These are phyloP conservation scores for Scaptomyza reducta DNA, from an alignment of 2,888 invertebrate genomes.

Conservation along the genomic window DNA sequence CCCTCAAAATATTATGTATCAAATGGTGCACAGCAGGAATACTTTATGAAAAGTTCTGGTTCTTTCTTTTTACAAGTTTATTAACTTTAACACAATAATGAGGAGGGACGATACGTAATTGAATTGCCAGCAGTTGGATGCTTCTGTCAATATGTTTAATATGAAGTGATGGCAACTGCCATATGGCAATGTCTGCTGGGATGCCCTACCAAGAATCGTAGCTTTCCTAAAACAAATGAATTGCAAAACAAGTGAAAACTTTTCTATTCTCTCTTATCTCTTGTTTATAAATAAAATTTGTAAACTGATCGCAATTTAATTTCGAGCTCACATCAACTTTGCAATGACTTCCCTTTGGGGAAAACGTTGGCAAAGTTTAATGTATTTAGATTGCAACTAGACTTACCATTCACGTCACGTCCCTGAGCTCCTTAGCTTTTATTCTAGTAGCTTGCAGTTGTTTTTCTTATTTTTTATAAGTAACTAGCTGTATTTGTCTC, in stretches of 20 bases:
- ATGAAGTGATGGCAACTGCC: constrained; percentile 33
- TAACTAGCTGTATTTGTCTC: constrained; percentile 9
- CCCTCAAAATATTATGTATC: neutral
- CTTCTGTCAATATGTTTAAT: constrained; percentile 28
- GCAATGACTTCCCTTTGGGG: constrained; percentile 55
- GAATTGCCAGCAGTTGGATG: constrained; percentile 19
- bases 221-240: constrained; percentile 27
- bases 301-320: constrained; percentile 36
- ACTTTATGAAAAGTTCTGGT: neutral
- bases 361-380: constrained; percentile 23
- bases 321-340: constrained; percentile 46
- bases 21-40: neutral
- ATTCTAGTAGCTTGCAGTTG: neutral
- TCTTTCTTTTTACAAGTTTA: neutral
- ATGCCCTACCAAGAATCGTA: constrained; percentile 22
- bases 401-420: constrained; percentile 23
- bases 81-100: constrained; percentile 6
- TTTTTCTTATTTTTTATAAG: neutral
- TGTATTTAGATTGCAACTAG: constrained; percentile 62
- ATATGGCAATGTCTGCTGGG: constrained; percentile 52
- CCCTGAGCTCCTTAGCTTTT: neutral
- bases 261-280: constrained; percentile 30
- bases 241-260: constrained; percentile 41
- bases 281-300: constrained; percentile 44
- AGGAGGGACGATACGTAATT: constrained; percentile 12